Evolutionary conservation across 2,888 invertebrate genomes (phyloP).

Genomic region (Pristionchus maxplancki): DNA sequence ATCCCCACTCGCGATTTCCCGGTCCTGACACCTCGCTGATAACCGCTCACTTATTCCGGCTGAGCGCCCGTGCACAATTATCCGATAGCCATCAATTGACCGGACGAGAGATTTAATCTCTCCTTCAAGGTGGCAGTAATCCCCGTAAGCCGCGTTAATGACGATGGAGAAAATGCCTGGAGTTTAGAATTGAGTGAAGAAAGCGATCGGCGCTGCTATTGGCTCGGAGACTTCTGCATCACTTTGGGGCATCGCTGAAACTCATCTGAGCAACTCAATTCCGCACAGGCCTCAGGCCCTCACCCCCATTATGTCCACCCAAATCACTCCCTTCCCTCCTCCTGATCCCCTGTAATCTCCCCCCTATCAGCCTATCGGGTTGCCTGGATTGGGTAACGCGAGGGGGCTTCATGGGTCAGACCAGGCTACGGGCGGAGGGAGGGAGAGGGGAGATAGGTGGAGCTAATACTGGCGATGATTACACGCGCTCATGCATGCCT

Average conservation of each 20-base stretch:
- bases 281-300: not conserved
- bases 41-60: constrained; percentile 26
- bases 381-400: constrained; percentile 15
- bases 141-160: not conserved
- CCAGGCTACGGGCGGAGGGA: not conserved
- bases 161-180: not conserved
- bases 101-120: constrained; percentile 2
- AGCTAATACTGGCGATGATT: constrained; percentile 16
- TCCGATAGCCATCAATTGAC: constrained; percentile 42
- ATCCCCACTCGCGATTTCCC: not conserved
- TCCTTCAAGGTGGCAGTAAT: constrained; percentile 13
- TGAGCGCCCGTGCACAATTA: not conserved
- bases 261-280: not conserved
- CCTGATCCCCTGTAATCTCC: constrained; percentile 5
- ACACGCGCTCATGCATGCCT: not conserved
- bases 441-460: constrained; percentile 33
- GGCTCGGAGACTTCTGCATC: not conserved
- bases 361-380: constrained; percentile 39
- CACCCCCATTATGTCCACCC: not conserved
- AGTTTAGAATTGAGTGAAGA: not conserved
- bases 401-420: constrained; percentile 7
- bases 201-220: too few relatives aligned
- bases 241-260: not conserved
- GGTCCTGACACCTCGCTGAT: constrained; percentile 38
- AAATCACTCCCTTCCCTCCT: not conserved